These are phyloP conservation scores for Oryzias curvinotus DNA, from an alignment of 2,113 vertebrate genomes.

Conservation along the genomic window DNA sequence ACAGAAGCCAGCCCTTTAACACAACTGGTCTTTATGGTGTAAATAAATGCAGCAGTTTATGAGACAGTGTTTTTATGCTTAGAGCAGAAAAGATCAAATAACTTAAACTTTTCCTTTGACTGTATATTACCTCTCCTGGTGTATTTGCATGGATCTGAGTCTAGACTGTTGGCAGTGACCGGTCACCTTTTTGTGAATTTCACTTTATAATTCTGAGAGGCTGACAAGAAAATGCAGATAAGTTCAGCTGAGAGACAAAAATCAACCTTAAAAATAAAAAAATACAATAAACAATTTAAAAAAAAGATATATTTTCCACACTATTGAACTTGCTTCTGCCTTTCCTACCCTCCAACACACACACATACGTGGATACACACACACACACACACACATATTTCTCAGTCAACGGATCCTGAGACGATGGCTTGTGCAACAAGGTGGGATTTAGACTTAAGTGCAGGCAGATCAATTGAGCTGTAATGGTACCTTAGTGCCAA, in stretches of 20 bases:
- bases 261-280: conserved; percentile 23
- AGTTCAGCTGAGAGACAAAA: conserved; percentile 21
- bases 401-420: conserved; percentile 67
- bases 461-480: conserved; percentile 73
- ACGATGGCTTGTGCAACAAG: conserved; percentile 63
- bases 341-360: neutral
- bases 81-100: too few relatives aligned
- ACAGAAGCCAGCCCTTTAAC: too few relatives aligned
- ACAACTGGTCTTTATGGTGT: too few relatives aligned
- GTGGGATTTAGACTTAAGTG: conserved; percentile 75
- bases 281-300: neutral
- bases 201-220: neutral
- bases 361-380: neutral
- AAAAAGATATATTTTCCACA: conserved; percentile 6
- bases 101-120: too few relatives aligned
- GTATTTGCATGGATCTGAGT: neutral
- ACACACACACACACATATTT: conserved; percentile 21
- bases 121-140: too few relatives aligned
- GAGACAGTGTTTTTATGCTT: too few relatives aligned
- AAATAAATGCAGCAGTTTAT: too few relatives aligned
- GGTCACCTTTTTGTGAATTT: neutral
- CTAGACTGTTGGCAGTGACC: conserved; percentile 27
- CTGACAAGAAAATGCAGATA: neutral
- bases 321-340: neutral
- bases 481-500: conserved; percentile 72